Base-by-base conservation (phyloP, 2,888 invertebrate species). In the Hybos culiciformis region DNA sequence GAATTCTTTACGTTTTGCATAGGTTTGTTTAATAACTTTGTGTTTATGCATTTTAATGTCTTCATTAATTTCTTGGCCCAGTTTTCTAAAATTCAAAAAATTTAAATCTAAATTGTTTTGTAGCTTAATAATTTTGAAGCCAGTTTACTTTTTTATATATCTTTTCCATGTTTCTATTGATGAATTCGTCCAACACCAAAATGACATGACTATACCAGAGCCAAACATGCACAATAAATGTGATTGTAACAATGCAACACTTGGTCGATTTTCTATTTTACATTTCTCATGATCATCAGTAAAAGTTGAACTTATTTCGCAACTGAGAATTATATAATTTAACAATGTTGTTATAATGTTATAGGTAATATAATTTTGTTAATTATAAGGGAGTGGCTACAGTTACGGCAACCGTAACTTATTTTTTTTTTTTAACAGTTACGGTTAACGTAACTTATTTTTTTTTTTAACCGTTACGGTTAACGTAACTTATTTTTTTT, bases 111-210 rank as follows among this genome's bases (percentile, higher is more conserved):
- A 20, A 11, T 20, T 21, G 12, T 2, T 20, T 36, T 8, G 3
- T 11, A 5, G 14, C n/a, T 1, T 36, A 14, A 36, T 14, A 20
- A 9, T 14, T 14, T 15, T 5, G 21, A n/a, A n/a, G n/a, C n/a
- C n/a, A n/a, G 45, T 49, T 57, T 68, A 90, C 90, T 82, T 82
- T 59, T 80, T 75, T 44, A 90, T 69, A 63, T 85, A 88, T 44
- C 90, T 73, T 47, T 78, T 77, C 94, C 94, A 96, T 12, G 83
- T 79, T 52, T 83, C 78, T 6, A 85, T 63, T 5, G 91, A 86
- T 31, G 87, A 81, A 18, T 77, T 75, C 7, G 87, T 92, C 91
- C 91, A 94, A 23, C 90, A 84, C 91, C 92, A 94, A 1, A 88
- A 86, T 4, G 91, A 87, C 83, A 92, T 87, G 21, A 85, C 75